These are phyloP conservation scores for Intellagama lesueurii DNA, from an alignment of 2,797 vertebrate species.

Conservation along the genomic window DNA sequence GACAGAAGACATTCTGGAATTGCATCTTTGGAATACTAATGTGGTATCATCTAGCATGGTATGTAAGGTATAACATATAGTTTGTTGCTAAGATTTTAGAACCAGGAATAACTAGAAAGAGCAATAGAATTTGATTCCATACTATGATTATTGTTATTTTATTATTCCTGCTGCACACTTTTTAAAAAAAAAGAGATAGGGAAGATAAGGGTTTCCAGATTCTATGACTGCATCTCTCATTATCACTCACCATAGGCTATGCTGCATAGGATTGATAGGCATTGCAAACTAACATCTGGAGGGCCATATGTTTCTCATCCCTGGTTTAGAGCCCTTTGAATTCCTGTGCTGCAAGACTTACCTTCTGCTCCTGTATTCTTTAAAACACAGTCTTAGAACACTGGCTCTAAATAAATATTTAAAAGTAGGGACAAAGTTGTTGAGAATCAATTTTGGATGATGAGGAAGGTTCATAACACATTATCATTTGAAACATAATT, in stretches of 20 bases:
- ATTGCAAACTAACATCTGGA: neutral
- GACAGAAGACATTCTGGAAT: too few relatives aligned
- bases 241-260: neutral
- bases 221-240: neutral
- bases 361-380: neutral
- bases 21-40: too few relatives aligned
- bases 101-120: neutral
- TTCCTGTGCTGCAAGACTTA: neutral
- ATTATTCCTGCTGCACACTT: neutral
- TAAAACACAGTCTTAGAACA: neutral
- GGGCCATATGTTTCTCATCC: neutral
- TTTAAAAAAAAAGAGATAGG: neutral
- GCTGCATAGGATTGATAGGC: neutral
- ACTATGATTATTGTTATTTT: neutral
- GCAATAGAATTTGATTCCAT: slow-evolving; percentile 1
- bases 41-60: too few relatives aligned
- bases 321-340: neutral
- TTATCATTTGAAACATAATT: neutral
- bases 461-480: too few relatives aligned
- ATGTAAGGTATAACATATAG: neutral
- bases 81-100: neutral
- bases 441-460: neutral
- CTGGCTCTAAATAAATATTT: neutral
- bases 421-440: neutral
- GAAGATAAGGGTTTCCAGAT: neutral